A percentile compares a stretch with the other conserved stretches of the same genome.
Evolutionary conservation across 2,797 vertebrate genomes (phyloP).

Genomic region (Anguilla megastoma): DNA sequence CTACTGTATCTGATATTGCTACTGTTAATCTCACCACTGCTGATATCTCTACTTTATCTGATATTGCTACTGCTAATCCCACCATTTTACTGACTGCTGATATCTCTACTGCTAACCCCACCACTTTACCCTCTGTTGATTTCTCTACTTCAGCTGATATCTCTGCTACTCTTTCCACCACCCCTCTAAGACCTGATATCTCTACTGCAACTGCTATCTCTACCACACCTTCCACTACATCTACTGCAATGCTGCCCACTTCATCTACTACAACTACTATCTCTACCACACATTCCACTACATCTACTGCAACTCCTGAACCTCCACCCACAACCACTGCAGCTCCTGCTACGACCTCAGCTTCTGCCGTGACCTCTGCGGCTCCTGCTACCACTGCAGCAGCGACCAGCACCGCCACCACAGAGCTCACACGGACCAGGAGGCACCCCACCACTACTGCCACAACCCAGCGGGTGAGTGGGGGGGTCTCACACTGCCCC

Average conservation of each 20-base stretch:
- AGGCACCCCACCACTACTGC: neutral
- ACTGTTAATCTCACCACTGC: neutral
- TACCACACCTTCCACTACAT: neutral
- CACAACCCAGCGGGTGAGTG: constrained; percentile 17
- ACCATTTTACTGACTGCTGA: neutral
- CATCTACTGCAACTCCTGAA: constrained; percentile 3
- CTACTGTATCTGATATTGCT: neutral
- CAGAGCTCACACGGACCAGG: neutral
- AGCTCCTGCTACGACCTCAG: neutral
- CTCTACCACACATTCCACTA: neutral
- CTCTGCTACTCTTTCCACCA: neutral
- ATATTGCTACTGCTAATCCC: neutral
- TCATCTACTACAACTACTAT: neutral
- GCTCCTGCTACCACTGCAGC: neutral
- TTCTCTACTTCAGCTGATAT: neutral
- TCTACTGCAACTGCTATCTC: constrained; percentile 14
- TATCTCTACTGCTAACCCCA: neutral
- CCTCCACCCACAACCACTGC: constrained; percentile 18
- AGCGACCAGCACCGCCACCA: neutral
- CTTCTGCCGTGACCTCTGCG: neutral
- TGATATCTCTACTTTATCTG: neutral
- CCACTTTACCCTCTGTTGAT: neutral
- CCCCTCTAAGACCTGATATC: rapidly evolving
- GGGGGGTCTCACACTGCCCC: neutral
- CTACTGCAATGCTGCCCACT: neutral